phyloP scores from a whole-genome alignment of 2,888 invertebrate species.

The Tholera decimalis region DNA sequence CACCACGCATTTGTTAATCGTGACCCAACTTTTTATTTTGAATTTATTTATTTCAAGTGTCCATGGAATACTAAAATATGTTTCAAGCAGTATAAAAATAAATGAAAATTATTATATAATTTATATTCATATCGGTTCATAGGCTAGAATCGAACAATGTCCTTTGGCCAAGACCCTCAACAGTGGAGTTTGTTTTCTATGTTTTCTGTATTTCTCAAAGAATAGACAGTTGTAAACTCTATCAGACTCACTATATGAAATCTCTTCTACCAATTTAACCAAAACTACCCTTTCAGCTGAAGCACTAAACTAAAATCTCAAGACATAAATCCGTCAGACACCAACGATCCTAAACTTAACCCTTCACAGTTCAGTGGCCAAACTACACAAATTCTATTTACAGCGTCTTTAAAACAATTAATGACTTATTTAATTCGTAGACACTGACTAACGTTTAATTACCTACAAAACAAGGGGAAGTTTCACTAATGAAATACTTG shows the following conservation, averaged over 20 bases:
- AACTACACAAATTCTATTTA: constrained; percentile 54
- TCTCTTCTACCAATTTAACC: neutral
- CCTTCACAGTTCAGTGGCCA: constrained; percentile 12
- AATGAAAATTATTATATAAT: too few relatives aligned
- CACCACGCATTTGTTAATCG: too few relatives aligned
- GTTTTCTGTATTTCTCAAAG: too few relatives aligned
- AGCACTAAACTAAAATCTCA: constrained; percentile 28
- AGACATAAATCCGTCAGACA: constrained; percentile 32
- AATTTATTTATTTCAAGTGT: too few relatives aligned
- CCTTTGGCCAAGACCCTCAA: too few relatives aligned
- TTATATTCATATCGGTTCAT: too few relatives aligned
- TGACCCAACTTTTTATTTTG: too few relatives aligned
- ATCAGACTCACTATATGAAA: neutral
- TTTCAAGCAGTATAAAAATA: too few relatives aligned
- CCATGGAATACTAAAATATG: too few relatives aligned
- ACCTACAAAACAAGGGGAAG: constrained; percentile 65
- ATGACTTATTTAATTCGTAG: constrained; percentile 61
- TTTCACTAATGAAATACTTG: constrained; percentile 70
- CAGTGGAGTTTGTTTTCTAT: too few relatives aligned
- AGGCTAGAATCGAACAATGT: too few relatives aligned
- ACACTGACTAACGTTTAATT: constrained; percentile 60
- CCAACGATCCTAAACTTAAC: constrained; percentile 24
- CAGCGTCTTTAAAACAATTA: constrained; percentile 63
- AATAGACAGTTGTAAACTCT: too few relatives aligned
- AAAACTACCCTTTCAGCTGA: constrained; percentile 7